These are phyloP conservation scores for Psilopogon haemacephalus DNA, from an alignment of 2,113 vertebrate genomes.

Conservation along the genomic window DNA sequence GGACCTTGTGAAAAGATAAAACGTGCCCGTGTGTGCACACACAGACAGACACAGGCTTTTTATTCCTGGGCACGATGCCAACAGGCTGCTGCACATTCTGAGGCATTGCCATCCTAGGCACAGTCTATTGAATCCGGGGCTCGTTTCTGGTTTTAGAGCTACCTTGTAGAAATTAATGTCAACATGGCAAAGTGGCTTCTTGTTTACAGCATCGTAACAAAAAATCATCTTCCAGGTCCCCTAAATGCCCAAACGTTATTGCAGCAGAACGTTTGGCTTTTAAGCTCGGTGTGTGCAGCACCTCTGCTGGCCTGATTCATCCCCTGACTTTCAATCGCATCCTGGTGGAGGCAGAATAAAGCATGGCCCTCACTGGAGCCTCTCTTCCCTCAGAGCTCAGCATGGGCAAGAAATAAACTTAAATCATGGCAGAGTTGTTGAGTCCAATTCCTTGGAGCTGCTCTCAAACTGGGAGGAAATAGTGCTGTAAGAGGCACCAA, in stretches of 20 bases:
- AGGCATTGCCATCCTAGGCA: slow-evolving; percentile 11
- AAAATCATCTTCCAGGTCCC: background rate
- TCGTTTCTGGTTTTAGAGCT: slow-evolving; percentile 33
- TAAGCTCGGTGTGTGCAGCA: background rate
- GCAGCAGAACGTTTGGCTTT: background rate
- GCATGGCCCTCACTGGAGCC: background rate
- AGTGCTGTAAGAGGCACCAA: background rate
- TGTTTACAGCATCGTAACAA: background rate
- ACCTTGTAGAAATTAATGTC: slow-evolving; percentile 39
- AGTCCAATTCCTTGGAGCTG: background rate
- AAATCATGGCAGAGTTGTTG: background rate
- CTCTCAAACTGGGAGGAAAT: background rate
- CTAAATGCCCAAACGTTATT: slow-evolving; percentile 14
- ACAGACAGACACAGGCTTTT: background rate
- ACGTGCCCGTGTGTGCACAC: background rate
- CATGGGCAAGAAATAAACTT: slow-evolving; percentile 28
- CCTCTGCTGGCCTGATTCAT: slow-evolving; percentile 8
- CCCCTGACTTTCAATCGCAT: background rate
- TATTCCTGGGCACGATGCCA: slow-evolving; percentile 31
- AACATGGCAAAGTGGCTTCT: slow-evolving; percentile 13
- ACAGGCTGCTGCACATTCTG: slow-evolving; percentile 11
- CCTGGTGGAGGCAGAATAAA: background rate
- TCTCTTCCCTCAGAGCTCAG: slow-evolving; percentile 27
- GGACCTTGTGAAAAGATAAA: background rate
- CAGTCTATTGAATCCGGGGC: slow-evolving; percentile 19